A percentile compares a stretch with the other conserved stretches of the same genome.
Conservation (phyloP, 2,888 invertebrate species). For the Lycocerus yunnanus region DNA sequence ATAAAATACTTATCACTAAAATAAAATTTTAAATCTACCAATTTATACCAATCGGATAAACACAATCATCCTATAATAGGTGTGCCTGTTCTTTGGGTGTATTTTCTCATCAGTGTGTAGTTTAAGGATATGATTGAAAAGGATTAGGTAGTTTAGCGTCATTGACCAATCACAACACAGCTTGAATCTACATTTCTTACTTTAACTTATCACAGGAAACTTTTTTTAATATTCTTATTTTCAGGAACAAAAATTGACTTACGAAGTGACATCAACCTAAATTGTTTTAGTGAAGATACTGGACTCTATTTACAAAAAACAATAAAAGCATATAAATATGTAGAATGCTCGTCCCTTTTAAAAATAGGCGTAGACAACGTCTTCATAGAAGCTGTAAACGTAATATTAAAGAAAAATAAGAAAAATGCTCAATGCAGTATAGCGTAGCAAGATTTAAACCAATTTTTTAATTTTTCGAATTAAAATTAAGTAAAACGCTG, state of each 20-base stretch:
- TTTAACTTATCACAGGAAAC: too few relatives aligned
- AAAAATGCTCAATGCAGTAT: background rate
- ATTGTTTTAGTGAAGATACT: background rate
- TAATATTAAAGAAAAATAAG: background rate
- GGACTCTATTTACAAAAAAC: background rate
- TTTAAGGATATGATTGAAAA: too few relatives aligned
- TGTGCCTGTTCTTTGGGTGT: too few relatives aligned
- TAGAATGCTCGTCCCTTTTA: background rate
- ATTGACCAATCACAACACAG: too few relatives aligned
- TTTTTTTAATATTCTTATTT: background rate
- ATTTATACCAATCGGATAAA: too few relatives aligned
- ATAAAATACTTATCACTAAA: too few relatives aligned
- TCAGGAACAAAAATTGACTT: background rate
- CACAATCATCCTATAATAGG: too few relatives aligned
- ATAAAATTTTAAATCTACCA: too few relatives aligned
- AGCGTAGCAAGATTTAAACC: background rate
- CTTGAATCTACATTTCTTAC: too few relatives aligned
- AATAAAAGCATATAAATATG: background rate
- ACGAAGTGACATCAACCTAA: background rate
- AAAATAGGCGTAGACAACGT: background rate
- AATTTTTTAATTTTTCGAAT: background rate
- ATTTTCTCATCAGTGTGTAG: too few relatives aligned
- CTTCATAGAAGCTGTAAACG: background rate
- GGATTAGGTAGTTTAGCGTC: too few relatives aligned
- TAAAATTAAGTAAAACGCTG: background rate